phyloP scores from a whole-genome alignment of 2,888 invertebrate species.

The Prosapia bicincta region DNA sequence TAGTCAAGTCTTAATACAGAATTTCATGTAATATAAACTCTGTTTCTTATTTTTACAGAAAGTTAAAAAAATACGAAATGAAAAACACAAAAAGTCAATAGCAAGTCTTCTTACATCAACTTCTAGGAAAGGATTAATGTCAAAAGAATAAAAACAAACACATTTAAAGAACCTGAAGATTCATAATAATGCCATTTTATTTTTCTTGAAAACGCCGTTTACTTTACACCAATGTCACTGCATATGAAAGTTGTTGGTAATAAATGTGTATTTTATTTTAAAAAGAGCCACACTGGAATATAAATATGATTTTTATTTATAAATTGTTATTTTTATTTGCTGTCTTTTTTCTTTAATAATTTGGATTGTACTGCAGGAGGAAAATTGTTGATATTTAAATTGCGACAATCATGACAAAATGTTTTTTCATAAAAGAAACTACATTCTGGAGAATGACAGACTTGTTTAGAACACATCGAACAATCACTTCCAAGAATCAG shows the following conservation, averaged over 20 bases:
- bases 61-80: neutral
- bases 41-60: neutral
- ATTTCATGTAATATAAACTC: no score
- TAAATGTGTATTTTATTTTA: neutral
- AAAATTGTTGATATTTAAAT: conserved; percentile 55
- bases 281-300: neutral
- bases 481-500: conserved; percentile 76
- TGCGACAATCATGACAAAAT: conserved; percentile 70
- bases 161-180: no score
- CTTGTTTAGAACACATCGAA: conserved; percentile 59
- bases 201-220: no score
- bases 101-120: neutral
- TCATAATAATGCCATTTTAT: no score
- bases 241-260: no score
- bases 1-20: no score
- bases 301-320: neutral
- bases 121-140: neutral
- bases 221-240: no score
- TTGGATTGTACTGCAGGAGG: conserved; percentile 57
- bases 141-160: neutral
- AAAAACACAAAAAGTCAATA: neutral
- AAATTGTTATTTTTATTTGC: neutral
- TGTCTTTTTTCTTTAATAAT: conserved; percentile 8
- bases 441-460: conserved; percentile 71
- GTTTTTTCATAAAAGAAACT: conserved; percentile 74